These are phyloP conservation scores for Ptychadena robeensis DNA, from an alignment of 2,797 vertebrate genomes.

Conservation along the genomic window DNA sequence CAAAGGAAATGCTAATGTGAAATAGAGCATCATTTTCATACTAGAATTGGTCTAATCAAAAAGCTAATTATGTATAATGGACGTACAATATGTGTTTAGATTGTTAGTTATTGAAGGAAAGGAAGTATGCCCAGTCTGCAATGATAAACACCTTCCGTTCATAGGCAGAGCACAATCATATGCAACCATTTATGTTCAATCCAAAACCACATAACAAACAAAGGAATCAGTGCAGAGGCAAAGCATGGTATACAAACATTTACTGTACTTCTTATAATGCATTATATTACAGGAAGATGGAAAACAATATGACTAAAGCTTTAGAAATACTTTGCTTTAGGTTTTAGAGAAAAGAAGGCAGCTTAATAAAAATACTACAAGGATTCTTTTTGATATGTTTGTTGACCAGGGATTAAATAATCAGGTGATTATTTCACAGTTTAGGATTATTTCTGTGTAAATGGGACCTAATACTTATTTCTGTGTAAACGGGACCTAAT, in stretches of 20 bases:
- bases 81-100: slow-evolving; percentile 49
- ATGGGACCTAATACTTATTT: no score
- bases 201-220: slow-evolving; percentile 33
- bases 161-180: slow-evolving; percentile 44
- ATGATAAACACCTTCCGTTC: slow-evolving; percentile 59
- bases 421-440: background rate
- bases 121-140: slow-evolving; percentile 50
- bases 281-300: background rate
- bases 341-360: background rate
- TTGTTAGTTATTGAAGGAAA: slow-evolving; percentile 53
- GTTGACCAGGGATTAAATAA: background rate
- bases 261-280: background rate
- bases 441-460: background rate
- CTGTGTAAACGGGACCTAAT: no score
- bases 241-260: slow-evolving; percentile 7
- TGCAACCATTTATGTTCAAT: slow-evolving; percentile 53
- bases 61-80: slow-evolving; percentile 59
- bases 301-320: background rate
- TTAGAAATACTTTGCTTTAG: background rate
- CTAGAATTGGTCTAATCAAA: slow-evolving; percentile 63
- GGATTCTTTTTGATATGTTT: background rate
- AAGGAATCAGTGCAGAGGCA: background rate
- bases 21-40: slow-evolving; percentile 63
- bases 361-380: background rate
- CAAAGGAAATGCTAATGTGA: slow-evolving; percentile 65